Base-by-base conservation (phyloP, 2,888 invertebrate species). In the Platynereis dumerilii region DNA sequence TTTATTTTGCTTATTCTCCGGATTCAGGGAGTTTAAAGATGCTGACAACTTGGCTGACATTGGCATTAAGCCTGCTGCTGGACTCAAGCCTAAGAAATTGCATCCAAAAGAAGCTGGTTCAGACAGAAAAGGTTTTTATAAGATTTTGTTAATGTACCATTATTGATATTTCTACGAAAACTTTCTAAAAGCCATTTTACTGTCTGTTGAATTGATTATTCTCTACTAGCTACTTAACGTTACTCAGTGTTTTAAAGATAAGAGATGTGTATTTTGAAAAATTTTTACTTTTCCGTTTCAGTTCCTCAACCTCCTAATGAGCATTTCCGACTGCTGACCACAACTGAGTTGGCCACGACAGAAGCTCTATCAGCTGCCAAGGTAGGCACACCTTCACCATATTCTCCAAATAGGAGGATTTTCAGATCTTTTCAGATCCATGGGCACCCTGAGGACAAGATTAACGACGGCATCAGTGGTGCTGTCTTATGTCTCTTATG, bases 61-160 rank as follows among this genome's bases (percentile, higher is more conserved):
- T 66, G 82, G 79, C 7, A 77, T 84, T 24, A 80, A 78, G 58
- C 75, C 79, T 15, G 81, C 81, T 17, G 78, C 76, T 39, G 83
- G 83, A 17, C 68, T 83, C n/a, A 62, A 65, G 45, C 82, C 83
- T 1, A 77, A 73, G 68, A 74, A 73, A 45, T 71, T 82, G 28
- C 74, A 67, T 24, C 69, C 74, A n/a, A 75, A 77, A n/a, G 80
- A 84, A 55, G 78, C 81, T 22, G 69, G 73, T 58, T 75, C 79
- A 24, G 79, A 80, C 58, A 76, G 77, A 52, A 64, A 68, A 65
- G 63, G 82, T 82, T n/a, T n/a, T n/a, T n/a, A n/a, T n/a, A n/a
- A n/a, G n/a, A n/a, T n/a, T n/a, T n/a, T n/a, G n/a, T n/a, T n/a
- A n/a, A n/a, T n/a, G 79, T 72, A 26, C 5, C 5, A 34, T 5